These are phyloP conservation scores for Himalopsyche japonica DNA, from an alignment of 2,888 invertebrate species.

Conservation along the genomic window DNA sequence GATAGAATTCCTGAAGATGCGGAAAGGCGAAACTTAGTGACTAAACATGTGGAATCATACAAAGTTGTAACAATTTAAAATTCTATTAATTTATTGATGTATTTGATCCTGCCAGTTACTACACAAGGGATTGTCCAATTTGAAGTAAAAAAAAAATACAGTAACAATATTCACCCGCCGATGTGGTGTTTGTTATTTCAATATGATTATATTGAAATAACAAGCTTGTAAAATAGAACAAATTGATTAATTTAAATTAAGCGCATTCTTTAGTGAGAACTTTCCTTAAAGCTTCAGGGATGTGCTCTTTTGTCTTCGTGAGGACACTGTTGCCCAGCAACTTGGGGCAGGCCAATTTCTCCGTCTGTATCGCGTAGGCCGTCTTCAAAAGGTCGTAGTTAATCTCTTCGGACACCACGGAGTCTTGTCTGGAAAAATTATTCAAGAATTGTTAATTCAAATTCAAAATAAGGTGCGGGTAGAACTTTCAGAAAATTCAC, in stretches of 20 bases:
- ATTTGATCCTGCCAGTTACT: no score
- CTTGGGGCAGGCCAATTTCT: constrained; percentile 71
- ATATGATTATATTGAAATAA: no score
- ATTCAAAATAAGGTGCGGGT: not conserved
- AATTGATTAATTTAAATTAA: not conserved
- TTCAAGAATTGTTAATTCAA: constrained; percentile 16
- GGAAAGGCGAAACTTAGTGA: no score
- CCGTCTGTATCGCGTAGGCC: constrained; percentile 73
- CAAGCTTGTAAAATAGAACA: no score
- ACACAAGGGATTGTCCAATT: no score
- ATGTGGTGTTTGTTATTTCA: not conserved
- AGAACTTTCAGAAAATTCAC: no score
- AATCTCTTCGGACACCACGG: constrained; percentile 83
- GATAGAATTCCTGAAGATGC: no score
- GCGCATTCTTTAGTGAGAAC: constrained; percentile 55
- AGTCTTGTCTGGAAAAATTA: constrained; percentile 72
- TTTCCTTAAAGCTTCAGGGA: constrained; percentile 76
- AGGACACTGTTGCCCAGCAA: constrained; percentile 74
- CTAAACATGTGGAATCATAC: no score
- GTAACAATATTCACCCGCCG: no score
- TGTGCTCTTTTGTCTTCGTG: constrained; percentile 83
- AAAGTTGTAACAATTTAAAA: no score
- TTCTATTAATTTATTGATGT: no score
- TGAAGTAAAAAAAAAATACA: no score
- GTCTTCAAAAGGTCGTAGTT: constrained; percentile 88